Evolutionary conservation across 2,113 vertebrate genomes (phyloP).

Genomic region (Hemibagrus wyckioides): DNA sequence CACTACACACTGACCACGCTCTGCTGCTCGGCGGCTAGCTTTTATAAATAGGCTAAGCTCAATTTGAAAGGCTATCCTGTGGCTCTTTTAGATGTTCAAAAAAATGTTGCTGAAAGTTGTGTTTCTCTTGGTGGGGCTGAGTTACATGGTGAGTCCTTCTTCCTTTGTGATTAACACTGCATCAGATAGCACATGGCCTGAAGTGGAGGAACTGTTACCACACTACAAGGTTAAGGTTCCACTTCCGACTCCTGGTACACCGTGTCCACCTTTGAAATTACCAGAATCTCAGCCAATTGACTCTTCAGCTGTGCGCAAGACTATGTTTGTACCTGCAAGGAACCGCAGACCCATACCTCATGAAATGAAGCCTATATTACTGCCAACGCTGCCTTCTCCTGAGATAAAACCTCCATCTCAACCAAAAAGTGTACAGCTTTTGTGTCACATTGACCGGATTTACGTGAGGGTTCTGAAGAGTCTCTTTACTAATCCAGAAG

Average conservation of each 20-base stretch:
- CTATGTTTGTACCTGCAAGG: constrained; percentile 57
- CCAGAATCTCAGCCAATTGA: constrained; percentile 46
- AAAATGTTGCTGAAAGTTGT: constrained; percentile 50
- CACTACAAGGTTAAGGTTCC: accelerated
- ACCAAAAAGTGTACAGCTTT: constrained; percentile 37
- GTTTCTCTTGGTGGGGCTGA: constrained; percentile 45
- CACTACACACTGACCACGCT: background rate
- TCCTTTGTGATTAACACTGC: background rate
- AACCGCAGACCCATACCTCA: background rate
- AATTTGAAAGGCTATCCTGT: background rate
- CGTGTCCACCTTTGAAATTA: constrained; percentile 2
- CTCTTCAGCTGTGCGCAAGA: constrained; percentile 20
- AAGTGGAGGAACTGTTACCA: background rate
- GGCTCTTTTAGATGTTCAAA: background rate
- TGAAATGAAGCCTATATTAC: constrained; percentile 25
- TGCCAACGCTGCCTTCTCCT: background rate
- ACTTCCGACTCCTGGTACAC: background rate
- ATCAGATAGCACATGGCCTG: constrained; percentile 45
- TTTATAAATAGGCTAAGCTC: background rate
- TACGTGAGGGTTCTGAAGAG: constrained; percentile 60
- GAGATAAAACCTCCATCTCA: accelerated
- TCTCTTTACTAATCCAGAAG: constrained; percentile 35
- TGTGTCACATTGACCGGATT: constrained; percentile 67
- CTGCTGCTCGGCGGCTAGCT: background rate
- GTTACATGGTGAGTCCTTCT: constrained; percentile 25